A percentile compares a stretch with the other conserved stretches of the same genome.
Conservation (phyloP, 2,888 invertebrate genomes). For the Acheta domesticus region DNA sequence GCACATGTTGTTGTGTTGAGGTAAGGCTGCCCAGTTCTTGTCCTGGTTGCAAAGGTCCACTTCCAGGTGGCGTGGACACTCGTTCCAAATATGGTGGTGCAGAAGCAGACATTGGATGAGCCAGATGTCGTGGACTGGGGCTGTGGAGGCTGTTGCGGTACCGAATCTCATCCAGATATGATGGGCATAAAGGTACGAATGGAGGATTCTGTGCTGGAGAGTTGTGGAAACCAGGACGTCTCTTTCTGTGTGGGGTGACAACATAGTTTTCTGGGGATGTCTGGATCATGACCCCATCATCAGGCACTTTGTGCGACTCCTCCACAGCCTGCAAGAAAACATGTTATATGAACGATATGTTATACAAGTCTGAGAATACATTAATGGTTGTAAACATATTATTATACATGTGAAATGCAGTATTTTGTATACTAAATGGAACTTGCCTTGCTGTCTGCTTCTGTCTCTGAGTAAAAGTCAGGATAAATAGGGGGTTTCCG, state of each 20-base stretch:
- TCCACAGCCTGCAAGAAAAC: constrained; percentile 18
- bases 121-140: constrained; percentile 40
- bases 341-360: background rate
- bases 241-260: constrained; percentile 81
- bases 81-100: constrained; percentile 61
- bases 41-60: constrained; percentile 45
- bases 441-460: constrained; percentile 24
- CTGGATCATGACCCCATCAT: constrained; percentile 57
- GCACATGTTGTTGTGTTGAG: background rate
- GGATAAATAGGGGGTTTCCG: constrained; percentile 25
- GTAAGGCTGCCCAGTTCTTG: constrained; percentile 51
- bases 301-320: constrained; percentile 22
- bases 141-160: constrained; percentile 25
- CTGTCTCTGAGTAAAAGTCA: constrained; percentile 27
- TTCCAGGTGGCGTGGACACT: constrained; percentile 44
- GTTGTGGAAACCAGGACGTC: constrained; percentile 82
- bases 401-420: too few relatives aligned
- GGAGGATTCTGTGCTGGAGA: constrained; percentile 84
- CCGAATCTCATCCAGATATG: constrained; percentile 66
- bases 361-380: too few relatives aligned
- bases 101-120: constrained; percentile 67
- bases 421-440: background rate
- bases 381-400: too few relatives aligned
- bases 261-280: constrained; percentile 78
- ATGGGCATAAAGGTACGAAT: constrained; percentile 77